Evolutionary conservation across 1,140 invertebrate species (phyloP), one percentile per base, ranked within the genome.

Genomic region (Drosophila arizonae): DNA sequence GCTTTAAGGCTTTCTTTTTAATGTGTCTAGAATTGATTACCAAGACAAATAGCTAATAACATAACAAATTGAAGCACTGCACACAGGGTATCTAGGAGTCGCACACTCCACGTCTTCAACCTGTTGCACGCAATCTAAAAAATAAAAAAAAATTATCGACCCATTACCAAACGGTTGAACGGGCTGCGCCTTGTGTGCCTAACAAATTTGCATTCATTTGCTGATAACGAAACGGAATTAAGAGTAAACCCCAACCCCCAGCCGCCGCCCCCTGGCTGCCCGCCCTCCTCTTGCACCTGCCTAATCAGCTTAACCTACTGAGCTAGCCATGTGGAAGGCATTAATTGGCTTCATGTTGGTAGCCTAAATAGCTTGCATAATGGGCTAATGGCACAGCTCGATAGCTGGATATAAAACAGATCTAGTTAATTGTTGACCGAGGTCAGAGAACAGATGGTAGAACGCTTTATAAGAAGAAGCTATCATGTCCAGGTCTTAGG

Each of bases 131-230:
- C 43, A 69, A 48, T 52, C 54, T 73, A 65, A 26, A 56, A 46
- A 69, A 17, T 17, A 17, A 17, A 17, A 17, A 17, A 17, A 17
- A 17, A 43, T 68, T 61, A 78, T 79, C 70, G 70, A 78, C 28
- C 64, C 56, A 62, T 51, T 73, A 72, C 24, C 52, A 43, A 56
- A 15, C 15, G 4, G 50, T 51, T 52, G n/a, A 13, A 4, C 5
- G n/a, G 6, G 48, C 10, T 41, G 5, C 60, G 3, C 30, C 51
- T 54, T 64, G 58, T 68, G 41, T 73, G 60, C 15, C 33, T 65
- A 55, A 48, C 62, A 75, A 75, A 78, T 79, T 77, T 65, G 68
- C 68, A 62, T 69, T 57, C 61, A 60, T 60, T 41, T 55, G 63
- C 41, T 61, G 56, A 60, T 72, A 72, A 67, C 56, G 52, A 63